Percentiles rank a stretch among this genome's conserved stretches.
These are phyloP conservation scores for Plectropomus leopardus DNA, from an alignment of 2,113 vertebrate genomes.

Conservation along the genomic window DNA sequence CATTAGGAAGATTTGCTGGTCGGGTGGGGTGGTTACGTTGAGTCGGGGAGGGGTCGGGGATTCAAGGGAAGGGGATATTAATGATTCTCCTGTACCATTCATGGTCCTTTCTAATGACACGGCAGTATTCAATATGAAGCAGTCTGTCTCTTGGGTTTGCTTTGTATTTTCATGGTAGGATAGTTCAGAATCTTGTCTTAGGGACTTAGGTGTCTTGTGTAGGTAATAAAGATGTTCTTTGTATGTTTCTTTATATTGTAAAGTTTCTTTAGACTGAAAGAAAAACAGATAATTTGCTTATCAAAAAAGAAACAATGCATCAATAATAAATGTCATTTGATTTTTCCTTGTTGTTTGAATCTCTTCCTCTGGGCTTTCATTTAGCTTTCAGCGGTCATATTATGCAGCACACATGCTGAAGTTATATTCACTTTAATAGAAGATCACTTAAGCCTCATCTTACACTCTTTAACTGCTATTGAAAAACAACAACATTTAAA, in stretches of 20 bases:
- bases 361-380: conserved; percentile 45
- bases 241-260: conserved; percentile 88
- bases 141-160: conserved; percentile 85
- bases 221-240: conserved; percentile 87
- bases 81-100: conserved; percentile 80
- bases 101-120: conserved; percentile 85
- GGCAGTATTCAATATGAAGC: conserved; percentile 88
- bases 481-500: too few species aligned
- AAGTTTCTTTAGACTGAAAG: conserved; percentile 87
- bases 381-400: neutral
- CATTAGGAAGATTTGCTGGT: conserved; percentile 83
- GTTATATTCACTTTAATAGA: neutral
- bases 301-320: conserved; percentile 85
- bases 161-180: conserved; percentile 86
- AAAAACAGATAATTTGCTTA: conserved; percentile 86
- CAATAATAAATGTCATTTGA: conserved; percentile 88
- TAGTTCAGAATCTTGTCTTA: conserved; percentile 86
- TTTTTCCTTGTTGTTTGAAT: conserved; percentile 79
- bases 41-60: conserved; percentile 60
- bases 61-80: conserved; percentile 68
- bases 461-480: too few species aligned
- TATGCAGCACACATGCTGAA: neutral
- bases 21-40: conserved; percentile 70
- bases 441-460: too few species aligned
- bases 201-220: conserved; percentile 87